Conservation (phyloP, 2,113 vertebrate genomes). For the Ptilorrhoa leucosticta region DNA sequence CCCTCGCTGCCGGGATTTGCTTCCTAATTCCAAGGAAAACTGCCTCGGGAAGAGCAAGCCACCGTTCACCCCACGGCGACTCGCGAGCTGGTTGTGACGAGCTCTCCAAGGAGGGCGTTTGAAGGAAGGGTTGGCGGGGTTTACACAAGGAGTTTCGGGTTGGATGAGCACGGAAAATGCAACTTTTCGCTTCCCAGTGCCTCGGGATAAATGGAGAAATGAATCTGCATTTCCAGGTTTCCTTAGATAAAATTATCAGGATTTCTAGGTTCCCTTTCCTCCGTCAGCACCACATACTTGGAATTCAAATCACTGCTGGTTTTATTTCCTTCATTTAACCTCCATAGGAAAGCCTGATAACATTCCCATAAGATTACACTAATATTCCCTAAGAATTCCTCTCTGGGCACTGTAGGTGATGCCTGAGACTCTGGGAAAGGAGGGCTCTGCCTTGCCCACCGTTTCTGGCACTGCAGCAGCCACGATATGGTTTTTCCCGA, state of each 20-base stretch:
- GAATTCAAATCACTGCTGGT: neutral
- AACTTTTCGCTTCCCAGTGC: neutral
- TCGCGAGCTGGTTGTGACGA: neutral
- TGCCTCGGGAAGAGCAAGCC: fast-evolving
- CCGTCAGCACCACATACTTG: fast-evolving
- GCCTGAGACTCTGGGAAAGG: fast-evolving
- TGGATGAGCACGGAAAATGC: fast-evolving
- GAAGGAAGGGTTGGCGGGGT: fast-evolving
- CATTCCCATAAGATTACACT: too few species aligned
- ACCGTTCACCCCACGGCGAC: fast-evolving
- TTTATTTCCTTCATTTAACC: neutral
- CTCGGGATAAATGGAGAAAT: neutral
- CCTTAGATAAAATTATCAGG: neutral
- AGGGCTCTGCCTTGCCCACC: fast-evolving
- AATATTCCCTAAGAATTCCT: neutral
- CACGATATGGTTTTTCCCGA: fast-evolving
- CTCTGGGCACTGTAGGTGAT: neutral
- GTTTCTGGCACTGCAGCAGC: neutral
- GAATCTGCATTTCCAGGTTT: neutral
- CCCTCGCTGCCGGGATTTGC: neutral
- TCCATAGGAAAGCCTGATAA: neutral
- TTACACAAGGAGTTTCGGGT: fast-evolving
- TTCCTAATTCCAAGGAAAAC: neutral
- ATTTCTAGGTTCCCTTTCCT: fast-evolving
- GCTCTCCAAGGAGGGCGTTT: neutral